Percentiles rank a stretch among this genome's conserved stretches.
Conservation (phyloP, 2,888 invertebrate species). For the Drosophila prostipennis region DNA sequence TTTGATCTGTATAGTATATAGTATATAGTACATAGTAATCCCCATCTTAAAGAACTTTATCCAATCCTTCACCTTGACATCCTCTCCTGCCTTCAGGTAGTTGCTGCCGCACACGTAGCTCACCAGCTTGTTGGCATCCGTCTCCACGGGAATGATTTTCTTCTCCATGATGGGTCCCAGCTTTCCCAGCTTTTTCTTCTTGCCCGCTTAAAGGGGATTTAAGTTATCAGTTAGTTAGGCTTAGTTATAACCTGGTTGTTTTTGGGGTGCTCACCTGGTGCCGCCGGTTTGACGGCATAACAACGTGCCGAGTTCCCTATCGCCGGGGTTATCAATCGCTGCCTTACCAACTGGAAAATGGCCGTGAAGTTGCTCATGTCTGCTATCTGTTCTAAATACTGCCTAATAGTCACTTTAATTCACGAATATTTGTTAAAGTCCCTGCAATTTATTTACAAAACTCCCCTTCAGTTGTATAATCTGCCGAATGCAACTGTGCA, state of each 20-base stretch:
- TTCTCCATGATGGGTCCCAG: conserved; percentile 88
- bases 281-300: conserved; percentile 69
- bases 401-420: background rate
- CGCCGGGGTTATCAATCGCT: conserved; percentile 25
- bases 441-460: conserved; percentile 10
- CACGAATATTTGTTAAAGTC: conserved; percentile 1
- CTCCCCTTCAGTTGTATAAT: conserved; percentile 30
- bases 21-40: too few relatives aligned
- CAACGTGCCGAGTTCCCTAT: conserved; percentile 39
- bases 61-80: conserved; percentile 87
- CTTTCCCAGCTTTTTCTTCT: conserved; percentile 88
- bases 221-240: background rate
- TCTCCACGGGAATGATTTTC: conserved; percentile 92
- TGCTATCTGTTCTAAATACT: background rate
- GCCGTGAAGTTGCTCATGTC: conserved; percentile 51
- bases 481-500: background rate
- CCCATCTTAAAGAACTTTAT: background rate
- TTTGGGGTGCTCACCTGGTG: conserved; percentile 53
- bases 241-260: background rate
- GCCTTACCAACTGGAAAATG: conserved; percentile 49
- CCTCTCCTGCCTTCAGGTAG: conserved; percentile 91
- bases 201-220: conserved; percentile 67
- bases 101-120: conserved; percentile 94
- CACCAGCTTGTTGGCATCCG: conserved; percentile 90
- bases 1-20: too few relatives aligned